Evolutionary conservation across 2,113 vertebrate genomes (phyloP).

Genomic region (Eurystomus gularis): DNA sequence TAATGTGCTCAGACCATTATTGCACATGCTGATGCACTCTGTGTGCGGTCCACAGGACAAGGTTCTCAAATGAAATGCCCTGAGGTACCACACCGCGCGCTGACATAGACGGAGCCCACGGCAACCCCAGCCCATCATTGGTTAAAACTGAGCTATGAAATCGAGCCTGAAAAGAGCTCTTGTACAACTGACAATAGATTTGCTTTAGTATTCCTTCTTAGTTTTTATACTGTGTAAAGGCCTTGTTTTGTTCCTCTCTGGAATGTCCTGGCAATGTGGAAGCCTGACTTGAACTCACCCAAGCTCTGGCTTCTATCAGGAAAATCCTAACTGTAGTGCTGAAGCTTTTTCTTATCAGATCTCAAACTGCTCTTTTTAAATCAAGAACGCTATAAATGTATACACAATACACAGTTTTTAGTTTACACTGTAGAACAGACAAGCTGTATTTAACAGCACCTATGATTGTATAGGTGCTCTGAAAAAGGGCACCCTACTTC

Average conservation of each 20-base stretch:
- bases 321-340: neutral
- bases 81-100: neutral
- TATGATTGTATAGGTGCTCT: neutral
- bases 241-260: neutral
- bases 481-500: neutral
- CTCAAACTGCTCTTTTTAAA: neutral
- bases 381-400: neutral
- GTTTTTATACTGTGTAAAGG: neutral
- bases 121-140: neutral
- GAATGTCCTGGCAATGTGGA: neutral
- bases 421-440: neutral
- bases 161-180: neutral
- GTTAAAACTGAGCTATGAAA: neutral
- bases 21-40: neutral
- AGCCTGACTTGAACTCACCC: neutral
- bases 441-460: neutral
- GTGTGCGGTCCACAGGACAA: neutral
- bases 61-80: neutral
- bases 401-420: neutral
- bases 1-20: rapidly evolving
- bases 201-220: neutral
- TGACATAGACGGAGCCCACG: rapidly evolving
- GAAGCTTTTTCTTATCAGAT: neutral
- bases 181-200: neutral
- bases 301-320: neutral